Base-by-base conservation (phyloP, 2,113 vertebrate genomes). In the Pyxicephalus adspersus region DNA sequence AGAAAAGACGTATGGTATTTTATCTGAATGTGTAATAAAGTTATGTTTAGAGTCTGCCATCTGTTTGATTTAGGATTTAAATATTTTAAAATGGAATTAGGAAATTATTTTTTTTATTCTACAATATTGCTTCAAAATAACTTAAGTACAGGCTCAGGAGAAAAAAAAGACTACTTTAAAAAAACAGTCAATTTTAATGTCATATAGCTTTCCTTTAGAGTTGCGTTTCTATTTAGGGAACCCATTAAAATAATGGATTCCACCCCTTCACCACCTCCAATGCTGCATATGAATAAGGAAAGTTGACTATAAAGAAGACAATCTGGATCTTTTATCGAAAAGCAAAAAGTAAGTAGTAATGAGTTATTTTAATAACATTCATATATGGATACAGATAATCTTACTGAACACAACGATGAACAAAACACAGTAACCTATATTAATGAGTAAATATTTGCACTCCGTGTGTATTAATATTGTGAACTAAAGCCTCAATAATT, bases 21-120 rank as follows among this genome's bases (percentile, higher is more conserved):
- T 66, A 78, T 57, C 29, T 57, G 50, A 57, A 66, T 67, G 28
- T 55, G 20, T 64, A 67, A 57, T 67, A 67, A 20, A 55, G 76
- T 67, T 54, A 78, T 51, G 74, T 76, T 76, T 64, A 64, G 74
- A 64, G 66, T 64, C 26, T 57, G 28, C 76, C 76, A 78, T 78
- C 76, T 67, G 76, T 67, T 67, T 64, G 26, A 45, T 64, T 52
- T 38, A 66, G 17, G 55, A 78, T 64, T 57, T 67, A 34, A 67
- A 66, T 65, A 66, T 66, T 38, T 66, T 67, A 78, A 77, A 78
- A 38, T 31, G 19, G 17, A 66, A 29, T 66, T 54, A 34, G 29
- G 38, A 26, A 55, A 34, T 31, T 23, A 15, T 55, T 66, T 29
- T 72, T 72, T 57, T 9, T 74, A 60, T 38, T 74, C 5, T 74